These are phyloP conservation scores for Antechinus stuartii DNA, from an alignment of 2,113 vertebrate species.

Conservation along the genomic window DNA sequence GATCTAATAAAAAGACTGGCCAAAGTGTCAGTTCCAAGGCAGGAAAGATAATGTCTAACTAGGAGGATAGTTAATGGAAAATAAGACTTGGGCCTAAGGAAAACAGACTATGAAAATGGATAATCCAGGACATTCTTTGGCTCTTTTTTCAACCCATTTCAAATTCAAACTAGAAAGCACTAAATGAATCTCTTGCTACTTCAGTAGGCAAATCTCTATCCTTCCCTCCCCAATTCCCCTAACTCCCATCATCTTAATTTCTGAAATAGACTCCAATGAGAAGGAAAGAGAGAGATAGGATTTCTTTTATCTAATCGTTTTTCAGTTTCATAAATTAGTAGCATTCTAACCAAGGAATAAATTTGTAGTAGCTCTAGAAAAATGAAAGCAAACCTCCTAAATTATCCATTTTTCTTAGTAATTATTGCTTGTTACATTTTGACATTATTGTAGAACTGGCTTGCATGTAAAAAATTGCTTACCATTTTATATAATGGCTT, in stretches of 20 bases:
- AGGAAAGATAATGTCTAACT: background rate
- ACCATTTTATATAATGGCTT: background rate
- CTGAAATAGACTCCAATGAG: background rate
- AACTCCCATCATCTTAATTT: background rate
- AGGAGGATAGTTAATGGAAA: background rate
- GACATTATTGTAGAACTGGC: conserved; percentile 17
- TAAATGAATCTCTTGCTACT: accelerated
- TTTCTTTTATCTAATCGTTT: background rate
- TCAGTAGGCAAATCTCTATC: accelerated
- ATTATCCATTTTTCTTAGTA: background rate
- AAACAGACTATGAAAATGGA: background rate
- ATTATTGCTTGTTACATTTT: background rate
- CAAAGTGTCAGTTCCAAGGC: background rate
- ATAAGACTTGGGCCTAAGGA: background rate
- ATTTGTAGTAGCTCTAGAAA: background rate
- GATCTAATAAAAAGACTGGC: background rate
- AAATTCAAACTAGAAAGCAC: background rate
- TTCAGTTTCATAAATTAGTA: background rate
- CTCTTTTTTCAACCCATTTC: background rate
- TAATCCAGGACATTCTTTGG: background rate
- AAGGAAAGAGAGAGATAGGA: background rate
- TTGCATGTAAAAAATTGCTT: conserved; percentile 26
- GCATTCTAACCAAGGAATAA: background rate
- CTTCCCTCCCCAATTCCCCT: background rate
- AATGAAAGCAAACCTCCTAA: background rate